Conservation (phyloP, 37 sponge, comb jelly and placozoan species). For the Bolinopsis microptera region DNA sequence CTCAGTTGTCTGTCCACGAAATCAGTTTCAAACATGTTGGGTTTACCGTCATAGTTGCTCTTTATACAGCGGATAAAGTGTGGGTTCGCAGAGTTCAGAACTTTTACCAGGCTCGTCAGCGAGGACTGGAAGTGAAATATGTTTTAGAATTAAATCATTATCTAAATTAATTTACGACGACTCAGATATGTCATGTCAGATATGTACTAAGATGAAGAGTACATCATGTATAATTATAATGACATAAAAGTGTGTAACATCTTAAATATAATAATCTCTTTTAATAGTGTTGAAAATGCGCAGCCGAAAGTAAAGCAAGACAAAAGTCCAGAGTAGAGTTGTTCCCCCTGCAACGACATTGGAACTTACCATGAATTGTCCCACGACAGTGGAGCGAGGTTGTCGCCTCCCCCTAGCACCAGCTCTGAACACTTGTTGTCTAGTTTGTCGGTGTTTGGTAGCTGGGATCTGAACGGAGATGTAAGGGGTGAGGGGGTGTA, state of each 20-base stretch:
- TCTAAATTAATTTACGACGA: too few species aligned
- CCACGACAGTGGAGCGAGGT: slow-evolving; percentile 48
- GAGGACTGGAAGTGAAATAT: slow-evolving; percentile 72
- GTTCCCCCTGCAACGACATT: too few species aligned
- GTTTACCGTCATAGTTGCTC: slow-evolving; percentile 73
- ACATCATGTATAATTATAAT: too few species aligned
- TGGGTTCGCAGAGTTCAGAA: slow-evolving; percentile 82
- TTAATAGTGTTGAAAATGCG: too few species aligned
- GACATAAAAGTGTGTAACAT: too few species aligned
- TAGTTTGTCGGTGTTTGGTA: slow-evolving; percentile 29
- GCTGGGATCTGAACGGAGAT: slow-evolving; percentile 40
- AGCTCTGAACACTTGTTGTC: slow-evolving; percentile 26
- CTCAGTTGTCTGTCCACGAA: slow-evolving; percentile 86
- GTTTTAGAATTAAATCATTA: background rate
- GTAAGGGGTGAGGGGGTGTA: background rate
- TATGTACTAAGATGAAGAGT: too few species aligned
- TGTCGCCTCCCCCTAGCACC: slow-evolving; percentile 39
- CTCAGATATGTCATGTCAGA: too few species aligned
- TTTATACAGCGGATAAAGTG: slow-evolving; percentile 95
- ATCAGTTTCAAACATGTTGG: slow-evolving; percentile 81
- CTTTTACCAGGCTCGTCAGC: slow-evolving; percentile 82
- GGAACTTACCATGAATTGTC: slow-evolving; percentile 63
- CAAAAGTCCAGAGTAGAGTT: too few species aligned
- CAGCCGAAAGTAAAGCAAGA: too few species aligned
- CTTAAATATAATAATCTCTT: too few species aligned